Conservation (phyloP, 1,140 invertebrate genomes). For the Trachymyrmex cornetzi region DNA sequence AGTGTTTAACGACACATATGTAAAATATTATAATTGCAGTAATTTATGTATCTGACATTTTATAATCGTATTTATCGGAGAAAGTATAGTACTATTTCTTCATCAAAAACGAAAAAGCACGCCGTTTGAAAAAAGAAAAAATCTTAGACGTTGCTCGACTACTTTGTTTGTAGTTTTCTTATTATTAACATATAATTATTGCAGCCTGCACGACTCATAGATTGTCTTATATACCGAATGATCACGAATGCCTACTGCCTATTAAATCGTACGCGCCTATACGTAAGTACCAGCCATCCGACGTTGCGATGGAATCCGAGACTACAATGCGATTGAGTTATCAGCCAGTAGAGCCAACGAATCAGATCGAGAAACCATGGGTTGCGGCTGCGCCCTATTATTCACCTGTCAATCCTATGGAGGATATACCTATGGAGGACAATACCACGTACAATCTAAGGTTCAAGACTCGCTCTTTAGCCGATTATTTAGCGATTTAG, state of each 20-base stretch:
- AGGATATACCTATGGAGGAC: constrained; percentile 81
- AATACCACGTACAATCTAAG: constrained; percentile 83
- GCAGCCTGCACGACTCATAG: constrained; percentile 82
- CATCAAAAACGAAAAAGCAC: neutral
- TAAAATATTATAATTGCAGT: neutral
- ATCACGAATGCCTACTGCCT: constrained; percentile 68
- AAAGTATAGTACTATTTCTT: neutral
- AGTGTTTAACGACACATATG: constrained; percentile 37
- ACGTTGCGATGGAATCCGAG: constrained; percentile 87
- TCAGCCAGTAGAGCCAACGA: constrained; percentile 76
- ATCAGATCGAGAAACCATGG: constrained; percentile 76
- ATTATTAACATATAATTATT: constrained; percentile 17
- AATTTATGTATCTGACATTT: constrained; percentile 28
- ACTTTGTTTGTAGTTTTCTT: neutral
- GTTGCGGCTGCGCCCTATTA: constrained; percentile 67
- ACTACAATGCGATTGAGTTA: constrained; percentile 83
- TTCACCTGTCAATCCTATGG: constrained; percentile 74
- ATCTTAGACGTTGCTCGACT: neutral
- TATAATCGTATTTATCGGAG: constrained; percentile 19
- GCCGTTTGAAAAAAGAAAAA: neutral
- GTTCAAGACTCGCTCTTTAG: constrained; percentile 61
- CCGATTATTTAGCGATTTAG: neutral
- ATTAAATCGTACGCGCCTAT: constrained; percentile 79
- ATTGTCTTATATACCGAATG: constrained; percentile 81
- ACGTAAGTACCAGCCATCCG: constrained; percentile 82